These are phyloP conservation scores for Callosobruchus maculatus DNA, from an alignment of 2,888 invertebrate species.

Conservation along the genomic window DNA sequence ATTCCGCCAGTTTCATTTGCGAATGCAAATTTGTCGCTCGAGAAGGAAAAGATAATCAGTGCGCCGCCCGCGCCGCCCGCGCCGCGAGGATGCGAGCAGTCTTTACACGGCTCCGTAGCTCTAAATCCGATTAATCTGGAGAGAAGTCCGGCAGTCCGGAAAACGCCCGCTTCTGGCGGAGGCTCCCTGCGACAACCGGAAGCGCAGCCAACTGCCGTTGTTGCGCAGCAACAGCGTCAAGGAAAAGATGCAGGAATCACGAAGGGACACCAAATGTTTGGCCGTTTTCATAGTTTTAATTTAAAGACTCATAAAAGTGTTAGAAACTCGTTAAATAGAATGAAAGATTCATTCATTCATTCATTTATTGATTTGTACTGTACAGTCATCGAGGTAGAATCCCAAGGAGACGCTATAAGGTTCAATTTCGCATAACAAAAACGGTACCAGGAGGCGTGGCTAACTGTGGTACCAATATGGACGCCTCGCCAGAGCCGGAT, in stretches of 20 bases:
- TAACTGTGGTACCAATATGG: too few species aligned
- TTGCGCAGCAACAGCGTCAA: neutral
- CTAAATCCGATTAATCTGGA: conserved; percentile 48
- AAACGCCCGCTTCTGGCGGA: neutral
- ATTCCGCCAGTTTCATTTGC: neutral
- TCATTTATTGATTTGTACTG: too few species aligned
- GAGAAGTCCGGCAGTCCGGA: conserved; percentile 17
- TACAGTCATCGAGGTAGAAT: too few species aligned
- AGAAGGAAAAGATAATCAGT: conserved; percentile 45
- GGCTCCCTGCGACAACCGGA: neutral
- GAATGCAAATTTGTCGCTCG: conserved; percentile 45
- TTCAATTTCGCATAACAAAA: too few species aligned
- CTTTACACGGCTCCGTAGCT: conserved; percentile 49
- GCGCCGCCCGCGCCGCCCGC: conserved; percentile 45
- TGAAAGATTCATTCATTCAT: too few species aligned
- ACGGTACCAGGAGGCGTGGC: too few species aligned
- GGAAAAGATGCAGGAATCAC: neutral
- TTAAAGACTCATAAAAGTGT: too few species aligned
- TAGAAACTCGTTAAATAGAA: too few species aligned
- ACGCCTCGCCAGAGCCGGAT: too few species aligned
- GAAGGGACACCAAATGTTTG: neutral
- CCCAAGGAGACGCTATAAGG: too few species aligned
- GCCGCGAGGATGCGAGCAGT: conserved; percentile 34
- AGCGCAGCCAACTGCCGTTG: neutral
- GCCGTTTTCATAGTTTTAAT: too few species aligned